Evolutionary conservation across 1,140 invertebrate genomes (phyloP), one percentile per base, ranked within the genome.

Genomic region (Potamilus streckersoni): DNA sequence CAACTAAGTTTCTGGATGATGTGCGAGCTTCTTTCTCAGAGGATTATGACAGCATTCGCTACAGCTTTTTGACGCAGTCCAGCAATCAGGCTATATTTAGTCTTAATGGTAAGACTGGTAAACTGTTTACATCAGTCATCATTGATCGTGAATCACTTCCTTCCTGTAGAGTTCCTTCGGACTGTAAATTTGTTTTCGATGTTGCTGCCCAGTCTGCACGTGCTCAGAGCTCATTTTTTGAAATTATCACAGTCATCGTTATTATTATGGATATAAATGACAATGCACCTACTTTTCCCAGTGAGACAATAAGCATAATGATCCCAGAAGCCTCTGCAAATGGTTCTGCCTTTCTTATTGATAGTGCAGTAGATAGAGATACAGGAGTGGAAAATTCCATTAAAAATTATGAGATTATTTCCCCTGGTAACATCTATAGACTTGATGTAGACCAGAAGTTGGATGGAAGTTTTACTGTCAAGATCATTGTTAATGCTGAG

Each of bases 201-300:
- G 86, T 87, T 61, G 80, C 83, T 12, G 83, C 86, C 14, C 74
- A 63, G 20, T 83, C 84, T 23, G 49, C 70, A 31, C 67, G 67
- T 3, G 73, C 71, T 58, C 69, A 80, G 16, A 76, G 69, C 23
- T 71, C 74, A 17, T 82, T 83, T 61, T 80, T 85, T 64, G 83
- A 85, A 59, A 84, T 89, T 65, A 82, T 85, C 31, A 81, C 73
- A 2, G 81, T 86, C 0, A 79, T 76, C 62, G 77, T 90, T 49
- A 69, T 82, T 15, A 77, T 90, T n/a, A 71, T 84, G 13, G 97
- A 98, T 88, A 96, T 95, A n/a, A 99, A 98, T 88, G 97, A 98
- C 91, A 98, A 98, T 90, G 93, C 95, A 11, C 97, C 97, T 0
- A 91, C 93, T 14, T 98, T 98, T 89, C 83, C 84, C 1, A 71